These are phyloP conservation scores for Erebia epiphron DNA, from an alignment of 2,888 invertebrate species.

Conservation along the genomic window DNA sequence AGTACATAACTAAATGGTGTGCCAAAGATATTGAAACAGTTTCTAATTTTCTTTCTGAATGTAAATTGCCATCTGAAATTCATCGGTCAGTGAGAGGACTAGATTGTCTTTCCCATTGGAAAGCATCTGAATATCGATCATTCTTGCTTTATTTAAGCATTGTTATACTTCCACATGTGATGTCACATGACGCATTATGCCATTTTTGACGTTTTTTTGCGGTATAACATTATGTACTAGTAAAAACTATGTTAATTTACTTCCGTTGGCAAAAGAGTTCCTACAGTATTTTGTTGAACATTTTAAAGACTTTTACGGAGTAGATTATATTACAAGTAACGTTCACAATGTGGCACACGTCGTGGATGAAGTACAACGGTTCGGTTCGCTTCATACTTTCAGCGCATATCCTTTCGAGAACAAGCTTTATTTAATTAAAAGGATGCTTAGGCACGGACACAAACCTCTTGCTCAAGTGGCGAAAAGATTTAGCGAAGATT, in stretches of 20 bases:
- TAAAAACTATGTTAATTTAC: background rate
- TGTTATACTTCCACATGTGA: constrained; percentile 25
- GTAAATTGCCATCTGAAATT: background rate
- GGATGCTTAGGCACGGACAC: constrained; percentile 33
- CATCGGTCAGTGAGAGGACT: background rate
- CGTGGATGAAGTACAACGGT: constrained; percentile 36
- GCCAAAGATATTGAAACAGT: constrained; percentile 15
- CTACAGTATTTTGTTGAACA: constrained; percentile 25
- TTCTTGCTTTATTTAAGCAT: constrained; percentile 39
- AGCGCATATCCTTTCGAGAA: constrained; percentile 40
- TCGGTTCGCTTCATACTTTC: constrained; percentile 34
- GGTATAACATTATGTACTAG: background rate
- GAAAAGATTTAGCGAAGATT: constrained; percentile 25
- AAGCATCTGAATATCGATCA: constrained; percentile 38
- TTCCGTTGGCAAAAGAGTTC: constrained; percentile 24
- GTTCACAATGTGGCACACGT: constrained; percentile 41
- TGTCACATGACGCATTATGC: constrained; percentile 8
- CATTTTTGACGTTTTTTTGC: constrained; percentile 2
- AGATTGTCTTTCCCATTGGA: constrained; percentile 35
- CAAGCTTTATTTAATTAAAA: constrained; percentile 34
- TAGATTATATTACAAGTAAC: constrained; percentile 38
- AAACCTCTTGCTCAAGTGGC: constrained; percentile 35
- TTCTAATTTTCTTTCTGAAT: background rate
- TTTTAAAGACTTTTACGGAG: constrained; percentile 36
- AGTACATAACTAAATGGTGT: constrained; percentile 35